Conservation (phyloP, 2,797 vertebrate species). For the Halcyon badia region DNA sequence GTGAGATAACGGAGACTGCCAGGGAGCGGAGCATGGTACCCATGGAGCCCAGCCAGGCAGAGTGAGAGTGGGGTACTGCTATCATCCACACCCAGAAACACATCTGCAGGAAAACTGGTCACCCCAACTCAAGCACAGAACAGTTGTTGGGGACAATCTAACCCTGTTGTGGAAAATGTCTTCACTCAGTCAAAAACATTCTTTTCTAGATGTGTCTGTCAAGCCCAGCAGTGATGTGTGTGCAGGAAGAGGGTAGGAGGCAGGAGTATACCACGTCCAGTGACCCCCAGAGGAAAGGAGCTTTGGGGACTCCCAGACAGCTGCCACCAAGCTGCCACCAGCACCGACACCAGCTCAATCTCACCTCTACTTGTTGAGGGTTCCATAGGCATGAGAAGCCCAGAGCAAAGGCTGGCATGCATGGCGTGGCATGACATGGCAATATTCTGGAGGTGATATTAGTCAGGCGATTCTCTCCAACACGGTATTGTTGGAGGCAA, state of each 20-base stretch:
- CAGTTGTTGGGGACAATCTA: background rate
- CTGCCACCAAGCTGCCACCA: background rate
- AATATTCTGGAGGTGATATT: accelerated
- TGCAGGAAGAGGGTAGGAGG: background rate
- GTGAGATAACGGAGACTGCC: accelerated
- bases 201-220: background rate
- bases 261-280: accelerated
- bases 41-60: accelerated
- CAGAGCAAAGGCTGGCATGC: background rate
- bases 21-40: accelerated
- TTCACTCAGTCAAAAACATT: background rate
- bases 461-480: no score
- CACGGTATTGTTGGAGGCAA: no score
- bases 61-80: accelerated
- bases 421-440: no score
- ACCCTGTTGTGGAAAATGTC: background rate
- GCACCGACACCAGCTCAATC: background rate
- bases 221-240: background rate
- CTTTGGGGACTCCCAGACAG: background rate
- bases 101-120: background rate
- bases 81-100: background rate
- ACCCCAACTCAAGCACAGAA: accelerated
- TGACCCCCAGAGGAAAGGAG: background rate
- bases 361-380: background rate
- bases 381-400: background rate